phyloP scores from a whole-genome alignment of 2,888 invertebrate species.

The Rugalucina vietnamica region DNA sequence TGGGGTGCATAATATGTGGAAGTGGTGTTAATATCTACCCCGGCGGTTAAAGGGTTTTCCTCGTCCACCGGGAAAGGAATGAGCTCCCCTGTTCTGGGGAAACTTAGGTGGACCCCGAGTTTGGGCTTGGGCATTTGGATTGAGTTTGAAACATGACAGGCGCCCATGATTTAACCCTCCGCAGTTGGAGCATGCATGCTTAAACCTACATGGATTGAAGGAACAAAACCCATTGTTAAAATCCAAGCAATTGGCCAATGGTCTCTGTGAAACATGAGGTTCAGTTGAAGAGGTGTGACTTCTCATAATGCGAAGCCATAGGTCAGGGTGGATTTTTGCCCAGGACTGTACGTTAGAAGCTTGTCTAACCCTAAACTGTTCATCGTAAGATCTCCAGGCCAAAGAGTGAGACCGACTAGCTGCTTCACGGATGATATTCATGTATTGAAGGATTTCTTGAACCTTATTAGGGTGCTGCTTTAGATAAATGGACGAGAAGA shows the following conservation, averaged over 20 bases:
- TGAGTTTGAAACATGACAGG: background rate
- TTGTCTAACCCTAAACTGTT: constrained; percentile 21
- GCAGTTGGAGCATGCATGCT: background rate
- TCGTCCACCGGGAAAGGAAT: too few relatives aligned
- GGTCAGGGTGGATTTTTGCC: constrained; percentile 32
- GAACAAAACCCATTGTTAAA: background rate
- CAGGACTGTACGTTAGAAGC: constrained; percentile 14
- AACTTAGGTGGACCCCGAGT: background rate
- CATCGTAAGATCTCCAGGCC: constrained; percentile 1
- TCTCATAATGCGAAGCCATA: constrained; percentile 18
- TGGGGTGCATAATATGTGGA: too few relatives aligned
- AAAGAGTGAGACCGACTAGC: background rate
- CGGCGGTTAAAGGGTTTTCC: too few relatives aligned
- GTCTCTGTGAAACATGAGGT: background rate
- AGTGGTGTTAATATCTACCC: too few relatives aligned
- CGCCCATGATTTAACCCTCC: background rate
- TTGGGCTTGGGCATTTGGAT: background rate
- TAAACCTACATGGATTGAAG: background rate
- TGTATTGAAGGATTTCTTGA: background rate
- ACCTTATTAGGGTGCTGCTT: background rate
- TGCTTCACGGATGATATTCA: constrained; percentile 10
- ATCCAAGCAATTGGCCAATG: background rate
- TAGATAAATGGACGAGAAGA: constrained; percentile 11
- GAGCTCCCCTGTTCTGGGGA: background rate
- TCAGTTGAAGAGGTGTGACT: background rate